Evolutionary conservation across 2,888 invertebrate species (phyloP), one percentile per base, ranked within the genome.

Genomic region (Drosophila mayaguana): DNA sequence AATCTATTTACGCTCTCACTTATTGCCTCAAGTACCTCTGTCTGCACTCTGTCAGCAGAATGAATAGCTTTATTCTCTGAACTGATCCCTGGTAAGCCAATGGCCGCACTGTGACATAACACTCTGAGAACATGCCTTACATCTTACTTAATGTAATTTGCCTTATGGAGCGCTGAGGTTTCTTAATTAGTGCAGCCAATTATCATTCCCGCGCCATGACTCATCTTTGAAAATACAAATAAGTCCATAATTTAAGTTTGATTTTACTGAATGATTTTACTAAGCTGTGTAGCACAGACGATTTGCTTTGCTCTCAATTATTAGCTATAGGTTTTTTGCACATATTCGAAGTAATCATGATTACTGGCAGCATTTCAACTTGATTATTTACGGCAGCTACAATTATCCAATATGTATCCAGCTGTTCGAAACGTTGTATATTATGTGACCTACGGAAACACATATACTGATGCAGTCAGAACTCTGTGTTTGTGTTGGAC

Each of bases 141-240:
- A 67, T 50, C 22, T 50, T 46, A 56, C n/a, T 51, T 38, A 56
- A 64, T 63, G 66, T 50, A 34, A 55, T 64, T 36, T 48, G 48
- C 36, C 22, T 53, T 56, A 54, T 12, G 42, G 18, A n/a, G n/a
- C n/a, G n/a, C n/a, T n/a, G n/a, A 18, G 54, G 59, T 80, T 55
- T 34, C 53, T 43, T 78, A 78, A 74, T 78, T 78, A 57, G 38
- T 46, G 40, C 45, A 66, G 51, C 32, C 77, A 80, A 80, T 80
- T 80, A 72, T 51, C 51, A 50, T 25, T 55, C 46, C 42, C 12
- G 22, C 56, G 56, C 20, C 63, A 63, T 51, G 62, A 55, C 56
- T 66, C 12, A 50, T 20, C 60, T 74, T 64, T 18, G 59, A 40
- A 40, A 14, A 62, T 28, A 28, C 25, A 25, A 25, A 28, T 28